Evolutionary conservation across 2,797 vertebrate genomes (phyloP).

Genomic region (Picus viridis): DNA sequence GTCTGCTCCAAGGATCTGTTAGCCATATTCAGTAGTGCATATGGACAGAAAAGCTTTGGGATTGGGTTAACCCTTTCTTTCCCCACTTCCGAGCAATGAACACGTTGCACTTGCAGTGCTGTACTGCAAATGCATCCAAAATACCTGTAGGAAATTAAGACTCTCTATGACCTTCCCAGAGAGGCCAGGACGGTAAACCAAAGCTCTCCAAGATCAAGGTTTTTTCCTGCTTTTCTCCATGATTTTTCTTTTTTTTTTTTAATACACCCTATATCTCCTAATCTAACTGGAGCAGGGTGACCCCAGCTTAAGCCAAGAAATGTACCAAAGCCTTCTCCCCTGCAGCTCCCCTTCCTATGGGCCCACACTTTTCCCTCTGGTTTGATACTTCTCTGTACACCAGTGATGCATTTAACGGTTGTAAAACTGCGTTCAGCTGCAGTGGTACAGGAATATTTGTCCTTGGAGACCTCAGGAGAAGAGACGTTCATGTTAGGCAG

Average conservation of each 20-base stretch:
- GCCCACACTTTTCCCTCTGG: neutral
- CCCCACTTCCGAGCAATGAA: neutral
- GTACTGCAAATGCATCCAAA: neutral
- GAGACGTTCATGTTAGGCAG: neutral
- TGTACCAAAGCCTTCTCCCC: neutral
- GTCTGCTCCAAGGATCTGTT: constrained; percentile 36
- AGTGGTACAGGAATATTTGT: accelerated
- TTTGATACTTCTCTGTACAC: neutral
- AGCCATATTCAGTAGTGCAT: neutral
- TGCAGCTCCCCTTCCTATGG: neutral
- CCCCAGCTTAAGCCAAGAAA: neutral
- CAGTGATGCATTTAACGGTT: neutral
- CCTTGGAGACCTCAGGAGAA: neutral
- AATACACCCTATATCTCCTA: neutral
- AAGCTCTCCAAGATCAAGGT: neutral
- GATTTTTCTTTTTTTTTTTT: neutral
- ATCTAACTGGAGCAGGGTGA: neutral
- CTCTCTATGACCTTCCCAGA: neutral
- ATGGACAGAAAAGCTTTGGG: neutral
- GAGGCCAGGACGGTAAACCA: neutral
- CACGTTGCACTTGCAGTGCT: neutral
- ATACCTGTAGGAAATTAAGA: neutral
- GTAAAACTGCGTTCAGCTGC: neutral
- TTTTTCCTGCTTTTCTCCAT: neutral
- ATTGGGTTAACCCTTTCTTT: constrained; percentile 18